These are phyloP conservation scores for Toxotes lorentzi DNA, from an alignment of 2,797 vertebrate genomes.

Conservation along the genomic window DNA sequence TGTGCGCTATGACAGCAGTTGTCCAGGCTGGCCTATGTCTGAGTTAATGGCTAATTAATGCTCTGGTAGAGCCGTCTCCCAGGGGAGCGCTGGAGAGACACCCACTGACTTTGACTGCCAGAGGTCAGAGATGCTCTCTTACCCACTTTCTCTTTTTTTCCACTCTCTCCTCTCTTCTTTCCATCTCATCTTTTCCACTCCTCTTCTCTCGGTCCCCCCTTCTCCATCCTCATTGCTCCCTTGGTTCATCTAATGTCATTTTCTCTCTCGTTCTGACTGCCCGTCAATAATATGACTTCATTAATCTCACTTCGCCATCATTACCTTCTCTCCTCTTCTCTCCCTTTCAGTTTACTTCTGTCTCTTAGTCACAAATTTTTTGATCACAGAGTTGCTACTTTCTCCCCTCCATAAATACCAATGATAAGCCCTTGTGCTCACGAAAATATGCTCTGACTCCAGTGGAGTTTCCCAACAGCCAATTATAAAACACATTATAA, in stretches of 20 bases:
- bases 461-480: constrained; percentile 14
- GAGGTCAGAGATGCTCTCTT: constrained; percentile 68
- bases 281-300: constrained; percentile 65
- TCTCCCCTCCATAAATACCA: constrained; percentile 27
- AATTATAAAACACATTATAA: constrained; percentile 48
- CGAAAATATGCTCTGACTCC: constrained; percentile 31
- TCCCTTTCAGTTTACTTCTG: constrained; percentile 40
- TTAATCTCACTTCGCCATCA: constrained; percentile 60
- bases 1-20: constrained; percentile 40
- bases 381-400: constrained; percentile 15
- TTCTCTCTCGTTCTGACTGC: constrained; percentile 32
- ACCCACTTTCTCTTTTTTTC: constrained; percentile 37
- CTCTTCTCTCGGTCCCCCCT: not conserved
- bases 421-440: constrained; percentile 35
- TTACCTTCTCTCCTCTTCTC: constrained; percentile 45
- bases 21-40: constrained; percentile 56
- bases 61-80: constrained; percentile 63
- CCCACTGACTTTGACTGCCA: constrained; percentile 71
- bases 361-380: constrained; percentile 43
- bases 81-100: constrained; percentile 55
- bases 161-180: constrained; percentile 10
- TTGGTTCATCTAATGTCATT: constrained; percentile 21
- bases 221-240: constrained; percentile 26
- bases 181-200: constrained; percentile 17
- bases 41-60: constrained; percentile 80